phyloP scores from a whole-genome alignment of 2,888 invertebrate genomes.

The Amphipyra tragopoginis region DNA sequence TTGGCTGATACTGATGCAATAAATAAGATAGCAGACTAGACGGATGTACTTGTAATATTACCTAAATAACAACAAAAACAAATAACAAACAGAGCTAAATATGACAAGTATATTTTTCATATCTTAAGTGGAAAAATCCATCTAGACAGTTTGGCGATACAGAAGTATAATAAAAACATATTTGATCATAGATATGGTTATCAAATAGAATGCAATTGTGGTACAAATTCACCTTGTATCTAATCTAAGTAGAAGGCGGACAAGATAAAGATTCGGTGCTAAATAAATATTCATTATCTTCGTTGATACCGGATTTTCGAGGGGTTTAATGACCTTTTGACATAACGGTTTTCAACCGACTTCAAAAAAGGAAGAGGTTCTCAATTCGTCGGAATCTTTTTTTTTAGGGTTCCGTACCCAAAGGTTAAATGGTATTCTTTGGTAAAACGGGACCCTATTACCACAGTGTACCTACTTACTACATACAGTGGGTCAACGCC shows the following conservation, averaged over 20 bases:
- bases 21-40: too few species aligned
- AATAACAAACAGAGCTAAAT: neutral
- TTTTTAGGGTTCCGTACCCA: too few species aligned
- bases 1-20: too few species aligned
- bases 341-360: conserved; percentile 19
- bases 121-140: conserved; percentile 36
- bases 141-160: conserved; percentile 42
- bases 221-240: conserved; percentile 31
- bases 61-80: neutral
- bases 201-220: conserved; percentile 27
- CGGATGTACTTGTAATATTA: too few species aligned
- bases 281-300: conserved; percentile 47
- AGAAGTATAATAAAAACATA: conserved; percentile 4
- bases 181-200: conserved; percentile 25
- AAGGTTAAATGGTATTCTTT: too few species aligned
- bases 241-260: conserved; percentile 41
- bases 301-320: conserved; percentile 14
- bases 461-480: too few species aligned
- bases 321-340: conserved; percentile 34
- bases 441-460: too few species aligned
- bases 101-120: neutral
- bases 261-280: conserved; percentile 47
- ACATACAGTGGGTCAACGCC: too few species aligned
- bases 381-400: too few species aligned
- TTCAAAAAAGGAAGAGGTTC: too few species aligned